These are phyloP conservation scores for Lithobates pipiens DNA, from an alignment of 2,797 vertebrate genomes.

Conservation along the genomic window DNA sequence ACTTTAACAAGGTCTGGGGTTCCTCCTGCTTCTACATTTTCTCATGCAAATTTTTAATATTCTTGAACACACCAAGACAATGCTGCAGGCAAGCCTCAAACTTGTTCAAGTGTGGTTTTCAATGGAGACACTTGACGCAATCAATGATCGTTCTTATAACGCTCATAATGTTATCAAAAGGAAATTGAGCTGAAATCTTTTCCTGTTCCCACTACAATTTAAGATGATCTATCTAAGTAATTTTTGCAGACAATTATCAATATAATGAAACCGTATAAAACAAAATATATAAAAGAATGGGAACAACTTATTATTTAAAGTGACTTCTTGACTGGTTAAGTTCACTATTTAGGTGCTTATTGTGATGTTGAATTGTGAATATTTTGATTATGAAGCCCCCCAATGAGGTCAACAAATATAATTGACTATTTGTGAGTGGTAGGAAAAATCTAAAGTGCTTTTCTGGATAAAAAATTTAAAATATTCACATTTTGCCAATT, in stretches of 20 bases:
- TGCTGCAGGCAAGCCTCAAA: conserved; percentile 5
- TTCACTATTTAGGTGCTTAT: not conserved
- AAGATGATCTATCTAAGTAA: conserved; percentile 19
- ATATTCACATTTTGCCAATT: no score
- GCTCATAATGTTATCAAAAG: conserved; percentile 39
- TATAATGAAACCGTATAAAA: conserved; percentile 5
- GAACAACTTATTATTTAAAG: not conserved
- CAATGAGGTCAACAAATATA: not conserved
- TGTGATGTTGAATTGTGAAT: not conserved
- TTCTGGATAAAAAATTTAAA: no score
- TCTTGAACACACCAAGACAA: conserved; percentile 15
- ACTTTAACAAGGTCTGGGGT: not conserved
- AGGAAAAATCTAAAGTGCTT: no score
- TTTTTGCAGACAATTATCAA: conserved; percentile 34
- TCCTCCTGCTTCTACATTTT: conserved; percentile 5
- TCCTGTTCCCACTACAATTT: conserved; percentile 17
- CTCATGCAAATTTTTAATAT: conserved; percentile 9
- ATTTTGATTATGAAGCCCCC: not conserved
- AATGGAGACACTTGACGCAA: conserved; percentile 1
- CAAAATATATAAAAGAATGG: conserved; percentile 5
- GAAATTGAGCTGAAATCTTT: conserved; percentile 18
- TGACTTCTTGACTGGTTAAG: not conserved
- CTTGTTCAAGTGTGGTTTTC: conserved; percentile 21
- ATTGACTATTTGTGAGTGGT: not conserved
- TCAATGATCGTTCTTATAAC: not conserved